Conservation (phyloP, 2,888 invertebrate species). For the Trachelus stipa region DNA sequence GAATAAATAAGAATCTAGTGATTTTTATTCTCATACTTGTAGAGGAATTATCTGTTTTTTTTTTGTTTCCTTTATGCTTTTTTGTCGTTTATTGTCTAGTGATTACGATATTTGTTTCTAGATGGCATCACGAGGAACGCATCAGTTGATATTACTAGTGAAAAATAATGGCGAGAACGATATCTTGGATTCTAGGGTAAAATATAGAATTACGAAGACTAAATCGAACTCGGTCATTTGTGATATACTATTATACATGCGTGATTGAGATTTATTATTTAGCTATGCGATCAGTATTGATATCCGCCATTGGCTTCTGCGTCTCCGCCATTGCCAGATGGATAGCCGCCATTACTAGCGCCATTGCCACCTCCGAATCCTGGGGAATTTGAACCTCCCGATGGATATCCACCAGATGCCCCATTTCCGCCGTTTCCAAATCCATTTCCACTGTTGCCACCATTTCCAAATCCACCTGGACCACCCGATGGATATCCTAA, state of each 20-base stretch:
- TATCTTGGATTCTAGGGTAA: neutral
- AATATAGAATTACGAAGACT: neutral
- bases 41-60: neutral
- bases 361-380: conserved; percentile 20
- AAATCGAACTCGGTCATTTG: neutral
- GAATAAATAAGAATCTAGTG: neutral
- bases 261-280: conserved; percentile 5
- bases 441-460: conserved; percentile 38
- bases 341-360: conserved; percentile 47
- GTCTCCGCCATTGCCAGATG: conserved; percentile 60
- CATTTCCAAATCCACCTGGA: conserved; percentile 19
- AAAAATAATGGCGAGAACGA: neutral
- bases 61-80: neutral
- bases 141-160: neutral
- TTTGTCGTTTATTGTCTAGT: neutral
- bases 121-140: neutral
- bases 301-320: conserved; percentile 62
- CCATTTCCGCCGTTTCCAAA: conserved; percentile 33
- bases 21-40: neutral
- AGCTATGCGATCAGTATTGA: conserved; percentile 53
- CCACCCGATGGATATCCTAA: conserved; percentile 41
- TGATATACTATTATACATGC: neutral
- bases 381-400: conserved; percentile 40
- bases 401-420: conserved; percentile 49
- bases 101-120: neutral